Evolutionary conservation across 2,113 vertebrate species (phyloP), one percentile per base, ranked within the genome.

Genomic region (Hippocampus comes): DNA sequence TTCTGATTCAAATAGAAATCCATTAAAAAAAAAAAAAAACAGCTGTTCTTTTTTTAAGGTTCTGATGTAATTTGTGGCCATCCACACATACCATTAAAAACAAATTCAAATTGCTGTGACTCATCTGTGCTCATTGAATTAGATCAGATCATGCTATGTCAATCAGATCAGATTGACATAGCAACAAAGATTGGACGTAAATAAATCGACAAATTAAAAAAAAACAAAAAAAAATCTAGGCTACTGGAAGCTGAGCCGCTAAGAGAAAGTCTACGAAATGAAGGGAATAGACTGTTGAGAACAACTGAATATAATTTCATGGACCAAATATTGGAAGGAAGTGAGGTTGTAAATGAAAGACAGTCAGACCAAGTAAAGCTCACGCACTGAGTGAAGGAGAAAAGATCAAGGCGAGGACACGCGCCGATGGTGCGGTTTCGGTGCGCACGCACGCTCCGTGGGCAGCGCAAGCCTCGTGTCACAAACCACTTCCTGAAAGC

Each of bases 401-500:
- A 73, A 74, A 17, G 2, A 0, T 59, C 64, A 1, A 53, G 30
- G 34, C 53, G 72, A 76, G 34, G 71, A 73, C 75, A 76, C 68
- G 53, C 71, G 61, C 70, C 68, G 66, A 73, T 73, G 72, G 53
- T 67, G n/a, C 1, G 34, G 68, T 68, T 74, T 60, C 51, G n/a
- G 4, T 18, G 63, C 18, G 63, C 48, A 49, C 43, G 61, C 85
- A 78, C 72, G 70, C 78, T 87, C 82, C 82, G 78, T 78, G 76
- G 65, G 20, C 64, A 75, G 61, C 25, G 23, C 34, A 3, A 18
- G 20, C 76, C 59, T 77, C 2, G 68, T 79, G 77, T 83, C 68
- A 77, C 76, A 78, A 84, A 77, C 73, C 74, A 79, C 82, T 85
- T 85, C 83, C 82, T 67, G 66, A 48, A 72, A 74, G 73, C 66